These are phyloP conservation scores for Neosilurus mollespiculum DNA, from an alignment of 2,797 vertebrate species.

Conservation along the genomic window DNA sequence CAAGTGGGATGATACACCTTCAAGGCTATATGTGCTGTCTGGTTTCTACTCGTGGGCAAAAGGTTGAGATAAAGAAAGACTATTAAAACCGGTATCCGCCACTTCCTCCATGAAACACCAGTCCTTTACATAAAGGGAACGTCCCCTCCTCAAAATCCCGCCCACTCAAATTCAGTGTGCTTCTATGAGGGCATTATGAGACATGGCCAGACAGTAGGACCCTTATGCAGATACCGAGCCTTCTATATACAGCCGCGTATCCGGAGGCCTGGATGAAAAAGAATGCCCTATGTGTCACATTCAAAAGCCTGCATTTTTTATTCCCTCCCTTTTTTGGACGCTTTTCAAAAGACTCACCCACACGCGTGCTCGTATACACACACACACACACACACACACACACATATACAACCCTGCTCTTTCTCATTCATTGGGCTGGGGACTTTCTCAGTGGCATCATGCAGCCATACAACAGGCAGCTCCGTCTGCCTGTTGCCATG, in stretches of 20 bases:
- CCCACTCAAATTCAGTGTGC: constrained; percentile 40
- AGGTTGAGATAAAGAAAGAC: neutral
- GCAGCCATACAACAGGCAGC: constrained; percentile 62
- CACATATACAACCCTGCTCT: constrained; percentile 47
- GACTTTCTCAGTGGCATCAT: constrained; percentile 60
- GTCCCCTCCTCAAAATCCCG: constrained; percentile 22
- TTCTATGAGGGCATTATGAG: constrained; percentile 67
- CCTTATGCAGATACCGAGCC: constrained; percentile 59
- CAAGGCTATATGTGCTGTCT: neutral
- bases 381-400: constrained; percentile 40
- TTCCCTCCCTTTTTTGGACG: constrained; percentile 41
- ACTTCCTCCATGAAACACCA: constrained; percentile 26
- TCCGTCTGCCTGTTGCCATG: constrained; percentile 77
- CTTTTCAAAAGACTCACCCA: constrained; percentile 53
- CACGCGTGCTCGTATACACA: constrained; percentile 34
- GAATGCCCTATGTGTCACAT: constrained; percentile 53
- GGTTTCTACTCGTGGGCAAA: neutral
- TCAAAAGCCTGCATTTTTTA: constrained; percentile 49
- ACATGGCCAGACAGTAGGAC: constrained; percentile 65
- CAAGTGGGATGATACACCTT: neutral
- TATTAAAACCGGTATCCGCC: constrained; percentile 1
- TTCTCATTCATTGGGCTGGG: constrained; percentile 63
- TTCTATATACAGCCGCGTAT: constrained; percentile 42
- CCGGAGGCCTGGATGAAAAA: constrained; percentile 40
- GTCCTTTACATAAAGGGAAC: constrained; percentile 12